Percentiles rank a stretch among this genome's conserved stretches.
Conservation (phyloP, 2,888 invertebrate species). For the Nectonema munidae region DNA sequence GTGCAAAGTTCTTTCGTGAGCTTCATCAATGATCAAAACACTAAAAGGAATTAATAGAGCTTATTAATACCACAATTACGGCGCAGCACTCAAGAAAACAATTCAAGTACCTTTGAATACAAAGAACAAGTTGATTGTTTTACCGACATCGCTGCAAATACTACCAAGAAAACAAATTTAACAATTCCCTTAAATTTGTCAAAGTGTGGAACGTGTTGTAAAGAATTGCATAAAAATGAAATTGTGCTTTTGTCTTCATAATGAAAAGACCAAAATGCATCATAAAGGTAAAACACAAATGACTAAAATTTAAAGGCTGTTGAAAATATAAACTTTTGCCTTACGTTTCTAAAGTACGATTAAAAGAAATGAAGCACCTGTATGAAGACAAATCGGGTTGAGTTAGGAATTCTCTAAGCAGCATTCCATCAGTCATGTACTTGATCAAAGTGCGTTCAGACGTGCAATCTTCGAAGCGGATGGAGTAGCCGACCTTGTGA, state of each 20-base stretch:
- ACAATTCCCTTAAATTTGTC: no score
- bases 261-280: no score
- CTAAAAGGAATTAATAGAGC: conserved; percentile 26
- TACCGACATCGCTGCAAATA: not conserved
- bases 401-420: conserved; percentile 74
- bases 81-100: conserved; percentile 15
- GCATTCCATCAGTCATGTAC: conserved; percentile 96
- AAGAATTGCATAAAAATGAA: no score
- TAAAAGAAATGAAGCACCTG: no score
- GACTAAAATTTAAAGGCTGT: no score
- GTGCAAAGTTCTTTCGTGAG: conserved; percentile 84
- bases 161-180: no score
- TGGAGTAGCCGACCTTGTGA: conserved; percentile 35
- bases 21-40: conserved; percentile 96
- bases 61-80: not conserved
- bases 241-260: no score
- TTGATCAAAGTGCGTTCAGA: conserved; percentile 78
- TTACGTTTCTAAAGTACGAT: no score
- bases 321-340: no score
- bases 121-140: not conserved
- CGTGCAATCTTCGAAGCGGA: conserved; percentile 94
- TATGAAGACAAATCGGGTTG: conserved; percentile 82
- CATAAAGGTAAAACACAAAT: no score
- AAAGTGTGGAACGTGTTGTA: no score
- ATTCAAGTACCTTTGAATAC: conserved; percentile 8